Evolutionary conservation across 1,140 invertebrate species (phyloP).

Genomic region (Elysia chlorotica): DNA sequence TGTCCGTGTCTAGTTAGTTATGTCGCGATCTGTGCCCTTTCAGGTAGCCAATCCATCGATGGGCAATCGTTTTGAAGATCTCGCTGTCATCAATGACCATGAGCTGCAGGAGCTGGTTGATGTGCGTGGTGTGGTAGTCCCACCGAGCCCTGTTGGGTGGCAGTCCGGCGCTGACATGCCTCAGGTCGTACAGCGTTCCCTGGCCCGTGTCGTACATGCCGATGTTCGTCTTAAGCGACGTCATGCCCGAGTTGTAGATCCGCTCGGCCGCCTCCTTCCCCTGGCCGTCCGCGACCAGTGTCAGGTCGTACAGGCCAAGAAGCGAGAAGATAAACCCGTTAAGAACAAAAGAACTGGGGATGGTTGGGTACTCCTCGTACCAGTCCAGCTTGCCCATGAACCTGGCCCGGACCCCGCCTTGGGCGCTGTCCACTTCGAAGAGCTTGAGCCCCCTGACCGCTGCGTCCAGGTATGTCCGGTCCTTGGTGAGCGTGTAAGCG

Average conservation of each 20-base stretch:
- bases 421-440: slow-evolving; percentile 73
- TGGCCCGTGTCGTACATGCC: slow-evolving; percentile 94
- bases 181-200: slow-evolving; percentile 94
- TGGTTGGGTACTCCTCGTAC: slow-evolving; percentile 99
- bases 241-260: slow-evolving; percentile 85
- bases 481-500: slow-evolving; percentile 82
- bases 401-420: slow-evolving; percentile 81
- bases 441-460: slow-evolving; percentile 80
- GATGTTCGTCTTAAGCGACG: slow-evolving; percentile 86
- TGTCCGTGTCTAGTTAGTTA: too few species aligned
- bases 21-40: slow-evolving; percentile 69
- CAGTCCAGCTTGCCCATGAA: slow-evolving; percentile 74
- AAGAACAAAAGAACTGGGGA: slow-evolving; percentile 91
- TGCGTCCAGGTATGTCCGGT: slow-evolving; percentile 77
- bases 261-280: slow-evolving; percentile 47
- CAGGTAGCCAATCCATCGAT: slow-evolving; percentile 95
- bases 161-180: slow-evolving; percentile 83
- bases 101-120: slow-evolving; percentile 91
- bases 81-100: slow-evolving; percentile 81
- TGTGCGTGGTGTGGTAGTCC: slow-evolving; percentile 98
- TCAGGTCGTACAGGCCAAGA: slow-evolving; percentile 92
- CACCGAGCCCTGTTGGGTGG: slow-evolving; percentile 87
- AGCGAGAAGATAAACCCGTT: slow-evolving; percentile 99
- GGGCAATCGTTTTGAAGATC: slow-evolving; percentile 81
- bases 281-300: slow-evolving; percentile 62